Conservation (phyloP, 1,140 invertebrate genomes). For the Piezodorus guildinii region DNA sequence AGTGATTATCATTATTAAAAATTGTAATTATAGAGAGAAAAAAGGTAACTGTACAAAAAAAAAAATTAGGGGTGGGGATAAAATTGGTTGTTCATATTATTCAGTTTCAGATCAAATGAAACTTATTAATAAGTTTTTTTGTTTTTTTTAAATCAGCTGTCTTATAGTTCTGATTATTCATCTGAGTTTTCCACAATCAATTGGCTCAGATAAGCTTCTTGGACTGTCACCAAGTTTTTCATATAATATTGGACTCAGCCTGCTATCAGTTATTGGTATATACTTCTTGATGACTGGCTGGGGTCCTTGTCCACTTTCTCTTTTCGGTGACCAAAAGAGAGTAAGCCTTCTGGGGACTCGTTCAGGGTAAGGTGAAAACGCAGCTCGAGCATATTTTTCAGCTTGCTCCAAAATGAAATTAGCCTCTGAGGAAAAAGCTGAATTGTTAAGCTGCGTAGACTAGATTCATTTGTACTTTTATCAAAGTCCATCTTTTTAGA, state of each 20-base stretch:
- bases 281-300: neutral
- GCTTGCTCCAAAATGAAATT: slow-evolving; percentile 65
- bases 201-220: neutral
- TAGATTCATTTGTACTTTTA: slow-evolving; percentile 13
- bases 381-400: slow-evolving; percentile 52
- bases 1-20: too few species aligned
- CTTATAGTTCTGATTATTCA: neutral
- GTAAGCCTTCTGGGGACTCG: slow-evolving; percentile 1
- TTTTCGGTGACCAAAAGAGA: slow-evolving; percentile 6
- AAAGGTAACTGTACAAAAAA: too few species aligned
- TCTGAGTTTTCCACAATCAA: neutral
- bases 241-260: neutral
- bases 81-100: too few species aligned
- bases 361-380: slow-evolving; percentile 26
- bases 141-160: too few species aligned
- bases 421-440: slow-evolving; percentile 64
- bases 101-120: too few species aligned
- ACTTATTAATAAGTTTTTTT: too few species aligned
- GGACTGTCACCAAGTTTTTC: slow-evolving; percentile 7
- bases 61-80: too few species aligned
- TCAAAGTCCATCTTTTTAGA: slow-evolving; percentile 21
- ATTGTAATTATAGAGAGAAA: too few species aligned
- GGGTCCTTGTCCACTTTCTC: neutral
- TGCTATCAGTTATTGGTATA: neutral
- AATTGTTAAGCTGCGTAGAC: slow-evolving; percentile 41